A percentile compares a stretch with the other conserved stretches of the same genome.
Evolutionary conservation across 92 coral and sea anemone genomes (phyloP).

Genomic region (Diadumene lineata): DNA sequence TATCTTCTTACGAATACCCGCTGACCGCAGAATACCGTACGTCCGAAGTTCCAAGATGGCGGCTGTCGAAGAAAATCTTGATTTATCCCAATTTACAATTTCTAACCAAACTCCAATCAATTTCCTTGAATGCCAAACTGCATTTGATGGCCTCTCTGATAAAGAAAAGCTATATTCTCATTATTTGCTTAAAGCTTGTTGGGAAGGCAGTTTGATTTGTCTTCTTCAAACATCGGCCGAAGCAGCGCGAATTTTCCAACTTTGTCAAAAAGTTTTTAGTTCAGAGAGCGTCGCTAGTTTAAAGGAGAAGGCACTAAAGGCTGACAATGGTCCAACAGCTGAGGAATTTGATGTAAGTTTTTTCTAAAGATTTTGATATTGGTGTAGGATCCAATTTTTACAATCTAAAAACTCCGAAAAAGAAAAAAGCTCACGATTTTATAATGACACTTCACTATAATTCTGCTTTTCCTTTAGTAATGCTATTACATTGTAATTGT

Average conservation of each 20-base stretch:
- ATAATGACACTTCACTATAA: no score
- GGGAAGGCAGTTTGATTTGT: conserved; percentile 94
- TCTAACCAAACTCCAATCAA: conserved; percentile 74
- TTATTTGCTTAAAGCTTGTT: conserved; percentile 78
- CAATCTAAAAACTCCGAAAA: no score
- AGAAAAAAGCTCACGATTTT: no score
- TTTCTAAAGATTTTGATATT: not conserved
- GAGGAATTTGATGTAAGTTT: conserved; percentile 80
- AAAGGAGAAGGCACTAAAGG: conserved; percentile 44
- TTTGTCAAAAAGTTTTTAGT: conserved; percentile 78
- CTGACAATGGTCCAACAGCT: conserved; percentile 63
- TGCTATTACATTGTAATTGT: no score
- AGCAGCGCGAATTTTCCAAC: conserved; percentile 89
- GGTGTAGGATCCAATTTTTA: not conserved
- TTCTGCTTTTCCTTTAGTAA: no score
- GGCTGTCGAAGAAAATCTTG: conserved; percentile 46
- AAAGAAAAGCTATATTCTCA: conserved; percentile 90
- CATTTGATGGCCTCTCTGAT: conserved; percentile 78
- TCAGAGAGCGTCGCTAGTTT: conserved; percentile 68
- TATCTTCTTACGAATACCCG: conserved; percentile 1
- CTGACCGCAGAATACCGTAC: conserved; percentile 35
- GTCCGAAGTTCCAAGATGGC: conserved; percentile 47
- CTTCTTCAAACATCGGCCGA: conserved; percentile 94
- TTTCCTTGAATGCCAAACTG: conserved; percentile 77
- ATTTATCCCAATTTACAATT: conserved; percentile 70